Evolutionary conservation across 2,888 invertebrate genomes (phyloP).

Genomic region (Xylophagus ater): DNA sequence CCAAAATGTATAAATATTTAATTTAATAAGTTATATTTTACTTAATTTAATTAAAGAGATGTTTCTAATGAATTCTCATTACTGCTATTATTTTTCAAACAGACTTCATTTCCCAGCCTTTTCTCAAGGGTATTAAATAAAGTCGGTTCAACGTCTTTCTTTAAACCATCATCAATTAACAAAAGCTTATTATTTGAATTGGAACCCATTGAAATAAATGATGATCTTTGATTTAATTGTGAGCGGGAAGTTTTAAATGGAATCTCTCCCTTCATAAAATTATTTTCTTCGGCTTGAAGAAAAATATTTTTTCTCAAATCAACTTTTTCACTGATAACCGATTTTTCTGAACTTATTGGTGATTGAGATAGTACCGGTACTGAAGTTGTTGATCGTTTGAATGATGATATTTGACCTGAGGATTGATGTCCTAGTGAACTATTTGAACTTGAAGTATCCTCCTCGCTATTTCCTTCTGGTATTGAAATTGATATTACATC

Average conservation of each 20-base stretch:
- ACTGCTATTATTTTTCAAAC: too few relatives aligned
- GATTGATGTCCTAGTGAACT: conserved; percentile 48
- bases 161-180: too few relatives aligned
- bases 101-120: too few relatives aligned
- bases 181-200: too few relatives aligned
- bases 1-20: too few relatives aligned
- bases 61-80: too few relatives aligned
- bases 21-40: too few relatives aligned
- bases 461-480: conserved; percentile 69
- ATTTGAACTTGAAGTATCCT: conserved; percentile 55
- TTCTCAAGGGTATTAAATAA: too few relatives aligned
- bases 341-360: conserved; percentile 37
- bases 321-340: conserved; percentile 25
- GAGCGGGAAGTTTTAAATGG: conserved; percentile 27
- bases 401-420: conserved; percentile 8
- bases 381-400: conserved; percentile 28
- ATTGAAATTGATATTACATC: conserved; percentile 80
- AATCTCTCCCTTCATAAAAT: conserved; percentile 38
- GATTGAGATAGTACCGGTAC: conserved; percentile 32
- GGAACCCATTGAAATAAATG: too few relatives aligned
- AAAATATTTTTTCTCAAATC: conserved; percentile 37
- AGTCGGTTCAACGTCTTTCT: too few relatives aligned
- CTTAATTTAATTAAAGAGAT: too few relatives aligned
- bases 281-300: conserved; percentile 38
- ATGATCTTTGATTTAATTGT: too few relatives aligned